phyloP scores from a whole-genome alignment of 2,888 invertebrate genomes.

The Malthinus seriepunctatus region DNA sequence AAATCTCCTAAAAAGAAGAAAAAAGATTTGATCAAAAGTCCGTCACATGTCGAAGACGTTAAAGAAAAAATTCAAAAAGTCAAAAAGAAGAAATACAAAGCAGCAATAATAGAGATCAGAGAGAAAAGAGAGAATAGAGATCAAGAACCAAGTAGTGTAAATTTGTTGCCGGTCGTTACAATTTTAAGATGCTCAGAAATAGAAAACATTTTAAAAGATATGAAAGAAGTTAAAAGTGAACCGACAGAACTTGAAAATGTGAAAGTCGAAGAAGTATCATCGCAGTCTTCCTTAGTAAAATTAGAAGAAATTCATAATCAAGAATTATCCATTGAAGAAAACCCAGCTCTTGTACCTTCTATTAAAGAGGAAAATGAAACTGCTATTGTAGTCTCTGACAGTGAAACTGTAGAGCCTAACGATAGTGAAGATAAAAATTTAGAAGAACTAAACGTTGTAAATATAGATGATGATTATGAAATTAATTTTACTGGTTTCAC shows the following conservation, averaged over 20 bases:
- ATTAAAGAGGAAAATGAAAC: neutral
- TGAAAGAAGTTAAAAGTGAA: neutral
- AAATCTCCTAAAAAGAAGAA: too few species aligned
- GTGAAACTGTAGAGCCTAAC: neutral
- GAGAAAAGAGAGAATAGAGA: neutral
- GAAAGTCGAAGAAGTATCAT: neutral
- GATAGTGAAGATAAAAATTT: too few species aligned
- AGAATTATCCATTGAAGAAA: too few species aligned
- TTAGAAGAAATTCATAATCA: constrained; percentile 12
- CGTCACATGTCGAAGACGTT: too few species aligned
- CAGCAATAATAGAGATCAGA: neutral
- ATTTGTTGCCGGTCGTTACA: neutral
- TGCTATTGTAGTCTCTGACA: neutral
- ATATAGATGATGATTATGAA: constrained; percentile 6
- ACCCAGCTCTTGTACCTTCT: too few species aligned
- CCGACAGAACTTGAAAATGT: neutral
- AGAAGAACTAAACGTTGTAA: neutral
- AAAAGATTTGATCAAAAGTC: too few species aligned
- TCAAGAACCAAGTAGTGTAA: neutral
- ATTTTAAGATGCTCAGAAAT: neutral
- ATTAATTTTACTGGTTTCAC: constrained; percentile 35
- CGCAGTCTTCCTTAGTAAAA: constrained; percentile 5
- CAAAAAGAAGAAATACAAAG: neutral
- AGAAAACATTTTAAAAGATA: neutral
- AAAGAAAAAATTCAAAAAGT: neutral